phyloP scores from a whole-genome alignment of 2,113 vertebrate genomes.

The Castor canadensis region DNA sequence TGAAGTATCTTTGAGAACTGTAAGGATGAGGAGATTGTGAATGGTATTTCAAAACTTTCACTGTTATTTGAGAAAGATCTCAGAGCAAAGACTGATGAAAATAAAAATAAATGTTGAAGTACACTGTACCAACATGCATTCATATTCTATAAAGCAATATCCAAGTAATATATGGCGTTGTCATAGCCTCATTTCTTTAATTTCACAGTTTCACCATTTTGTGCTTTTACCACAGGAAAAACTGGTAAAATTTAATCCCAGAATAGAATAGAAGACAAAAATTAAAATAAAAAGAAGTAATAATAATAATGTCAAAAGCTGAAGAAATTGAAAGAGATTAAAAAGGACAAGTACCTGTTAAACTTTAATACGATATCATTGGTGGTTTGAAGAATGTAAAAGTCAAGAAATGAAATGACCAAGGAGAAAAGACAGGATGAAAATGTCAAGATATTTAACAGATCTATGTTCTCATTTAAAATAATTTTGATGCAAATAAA shows the following conservation, averaged over 20 bases:
- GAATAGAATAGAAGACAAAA: not conserved
- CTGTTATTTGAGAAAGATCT: not conserved
- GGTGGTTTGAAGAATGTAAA: not conserved
- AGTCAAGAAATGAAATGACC: not conserved
- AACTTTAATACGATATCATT: not conserved
- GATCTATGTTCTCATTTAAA: not conserved
- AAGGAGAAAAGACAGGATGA: not conserved
- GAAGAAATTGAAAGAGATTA: not conserved
- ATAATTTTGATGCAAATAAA: not conserved
- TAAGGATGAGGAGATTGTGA: not conserved
- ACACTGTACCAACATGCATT: not conserved
- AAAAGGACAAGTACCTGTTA: not conserved
- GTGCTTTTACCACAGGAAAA: not conserved
- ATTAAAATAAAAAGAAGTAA: not conserved
- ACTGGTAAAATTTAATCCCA: not conserved
- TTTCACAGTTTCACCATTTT: not conserved
- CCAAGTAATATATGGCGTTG: not conserved
- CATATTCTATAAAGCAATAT: not conserved
- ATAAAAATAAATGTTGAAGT: not conserved
- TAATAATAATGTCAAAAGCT: not conserved
- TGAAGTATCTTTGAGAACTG: not conserved
- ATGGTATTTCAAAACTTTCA: not conserved
- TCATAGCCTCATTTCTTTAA: not conserved
- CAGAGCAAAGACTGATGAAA: not conserved
- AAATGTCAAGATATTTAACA: not conserved